phyloP scores from a whole-genome alignment of 1,140 invertebrate genomes.

The Diachasma alloeum region DNA sequence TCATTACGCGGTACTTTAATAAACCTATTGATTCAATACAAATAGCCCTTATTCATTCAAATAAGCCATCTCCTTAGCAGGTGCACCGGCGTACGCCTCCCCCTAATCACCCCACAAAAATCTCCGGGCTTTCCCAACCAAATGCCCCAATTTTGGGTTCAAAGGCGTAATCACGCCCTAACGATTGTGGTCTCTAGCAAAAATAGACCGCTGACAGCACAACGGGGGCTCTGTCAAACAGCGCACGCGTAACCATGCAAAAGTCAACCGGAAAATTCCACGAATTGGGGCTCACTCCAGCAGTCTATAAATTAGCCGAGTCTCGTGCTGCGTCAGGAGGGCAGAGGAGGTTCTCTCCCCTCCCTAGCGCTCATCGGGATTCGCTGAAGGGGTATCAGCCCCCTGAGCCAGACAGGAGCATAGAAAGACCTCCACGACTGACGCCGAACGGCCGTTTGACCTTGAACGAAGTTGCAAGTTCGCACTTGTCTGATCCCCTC shows the following conservation, averaged over 20 bases:
- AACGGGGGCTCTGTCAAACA: neutral
- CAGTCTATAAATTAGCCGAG: neutral
- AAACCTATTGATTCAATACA: no score
- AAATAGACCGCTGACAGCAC: neutral
- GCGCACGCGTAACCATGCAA: neutral
- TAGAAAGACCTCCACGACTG: neutral
- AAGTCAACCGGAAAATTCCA: neutral
- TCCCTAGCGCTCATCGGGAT: no score
- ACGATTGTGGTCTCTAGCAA: no score
- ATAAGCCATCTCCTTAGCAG: no score
- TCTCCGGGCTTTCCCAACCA: no score
- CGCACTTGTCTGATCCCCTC: neutral
- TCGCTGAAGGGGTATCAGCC: neutral
- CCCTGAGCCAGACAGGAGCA: neutral
- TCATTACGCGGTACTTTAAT: no score
- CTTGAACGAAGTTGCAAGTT: neutral
- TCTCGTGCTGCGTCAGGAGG: no score
- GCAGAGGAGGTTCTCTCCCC: neutral
- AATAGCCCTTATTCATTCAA: no score
- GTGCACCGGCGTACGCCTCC: no score
- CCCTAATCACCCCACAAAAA: no score
- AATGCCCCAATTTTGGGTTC: no score
- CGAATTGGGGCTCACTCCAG: neutral
- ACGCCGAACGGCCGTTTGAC: neutral
- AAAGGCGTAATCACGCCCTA: no score